Conservation (phyloP, 2,888 invertebrate species). For the Clanis bilineata region DNA sequence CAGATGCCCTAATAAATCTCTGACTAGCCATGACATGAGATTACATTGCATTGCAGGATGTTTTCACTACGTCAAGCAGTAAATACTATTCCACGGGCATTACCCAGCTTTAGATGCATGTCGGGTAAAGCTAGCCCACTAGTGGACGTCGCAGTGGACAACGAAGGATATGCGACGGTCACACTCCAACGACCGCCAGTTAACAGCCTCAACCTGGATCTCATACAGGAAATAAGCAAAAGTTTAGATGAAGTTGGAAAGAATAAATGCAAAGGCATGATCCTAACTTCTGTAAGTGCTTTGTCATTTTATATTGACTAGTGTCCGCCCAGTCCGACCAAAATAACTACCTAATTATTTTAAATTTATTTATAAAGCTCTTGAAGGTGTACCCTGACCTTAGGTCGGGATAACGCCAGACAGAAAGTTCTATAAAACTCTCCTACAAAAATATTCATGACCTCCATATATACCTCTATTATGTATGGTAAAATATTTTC, state of each 20-base stretch:
- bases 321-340: not conserved
- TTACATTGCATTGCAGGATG: no score
- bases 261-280: slow-evolving; percentile 86
- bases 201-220: slow-evolving; percentile 90
- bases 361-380: no score
- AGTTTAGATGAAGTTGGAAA: slow-evolving; percentile 85
- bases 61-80: slow-evolving; percentile 54
- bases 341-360: no score
- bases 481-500: no score
- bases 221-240: slow-evolving; percentile 84
- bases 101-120: slow-evolving; percentile 50
- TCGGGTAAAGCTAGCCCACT: slow-evolving; percentile 72
- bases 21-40: no score
- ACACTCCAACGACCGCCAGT: slow-evolving; percentile 90
- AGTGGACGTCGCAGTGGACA: slow-evolving; percentile 82
- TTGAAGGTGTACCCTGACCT: no score
- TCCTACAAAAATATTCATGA: no score
- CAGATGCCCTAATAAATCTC: no score
- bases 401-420: no score
- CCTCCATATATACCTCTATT: no score
- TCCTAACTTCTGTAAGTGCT: slow-evolving; percentile 89
- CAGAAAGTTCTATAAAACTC: no score
- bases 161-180: slow-evolving; percentile 86
- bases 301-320: not conserved
- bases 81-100: slow-evolving; percentile 41